Evolutionary conservation across 2,113 vertebrate species (phyloP), one percentile per base, ranked within the genome.

Genomic region (Pachypanchax playfairii): DNA sequence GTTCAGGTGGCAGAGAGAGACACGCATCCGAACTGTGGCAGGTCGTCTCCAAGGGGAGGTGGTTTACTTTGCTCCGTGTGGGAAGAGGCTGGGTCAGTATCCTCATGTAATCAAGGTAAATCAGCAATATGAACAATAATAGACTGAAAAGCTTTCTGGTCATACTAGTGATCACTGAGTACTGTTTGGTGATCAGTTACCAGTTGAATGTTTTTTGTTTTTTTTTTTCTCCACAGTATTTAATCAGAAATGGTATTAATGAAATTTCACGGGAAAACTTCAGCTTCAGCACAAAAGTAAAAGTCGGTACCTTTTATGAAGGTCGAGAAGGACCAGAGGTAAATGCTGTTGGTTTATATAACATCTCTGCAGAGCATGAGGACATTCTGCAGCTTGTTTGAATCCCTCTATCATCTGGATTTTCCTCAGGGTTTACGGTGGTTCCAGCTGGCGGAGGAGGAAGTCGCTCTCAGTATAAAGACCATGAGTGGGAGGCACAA

Each of bases 221-320:
- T 14, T 63, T 55, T 20, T 52, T 59, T 38, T 75, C 20, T 93
- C 90, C 93, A 89, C 93, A 98, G 95, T 97, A 97, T 92, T 92
- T 98, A 84, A 91, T 93, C 88, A 94, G 94, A 91, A 95, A 95
- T 91, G 94, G 96, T 93, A 95, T 98, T 91, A 94, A 90, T 88
- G 92, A 96, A 92, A 95, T 98, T 92, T 93, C 96, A 86, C 94
- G 95, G 84, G 95, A 96, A 86, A 95, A 97, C 93, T 98, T 98
- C 91, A 97, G 95, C 94, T 98, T 98, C 91, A 97, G 94, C 92
- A 92, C 94, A 93, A 98, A 98, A 94, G 94, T 98, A 90, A 94
- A 93, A 92, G 93, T 97, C 90, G 96, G 96, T 88, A 94, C 96
- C 93, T 97, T 98, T 93, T 98, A 97, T 93, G 94, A 97, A 95